These are phyloP conservation scores for Zaprionus vittiger DNA, from an alignment of 1,140 invertebrate species.

Conservation along the genomic window DNA sequence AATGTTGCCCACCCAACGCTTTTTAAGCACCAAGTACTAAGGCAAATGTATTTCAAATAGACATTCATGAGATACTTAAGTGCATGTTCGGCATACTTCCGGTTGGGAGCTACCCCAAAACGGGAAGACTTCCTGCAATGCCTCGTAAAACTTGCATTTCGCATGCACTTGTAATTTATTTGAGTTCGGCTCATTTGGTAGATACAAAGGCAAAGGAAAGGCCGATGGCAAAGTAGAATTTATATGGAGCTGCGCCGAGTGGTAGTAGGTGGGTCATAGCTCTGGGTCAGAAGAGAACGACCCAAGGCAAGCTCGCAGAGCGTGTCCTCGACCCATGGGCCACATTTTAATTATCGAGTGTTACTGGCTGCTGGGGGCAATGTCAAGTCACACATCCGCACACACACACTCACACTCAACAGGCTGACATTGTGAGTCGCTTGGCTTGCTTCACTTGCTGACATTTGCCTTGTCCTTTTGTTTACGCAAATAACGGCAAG, in stretches of 20 bases:
- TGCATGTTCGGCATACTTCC: constrained; percentile 26
- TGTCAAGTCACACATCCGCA: constrained; percentile 14
- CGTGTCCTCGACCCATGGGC: constrained; percentile 26
- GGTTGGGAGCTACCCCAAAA: background rate
- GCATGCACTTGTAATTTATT: constrained; percentile 59
- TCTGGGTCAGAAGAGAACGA: constrained; percentile 28
- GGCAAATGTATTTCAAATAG: constrained; percentile 18
- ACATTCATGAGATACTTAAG: constrained; percentile 43
- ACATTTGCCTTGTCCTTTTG: constrained; percentile 44
- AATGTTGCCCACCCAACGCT: too few relatives aligned
- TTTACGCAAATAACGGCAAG: constrained; percentile 49
- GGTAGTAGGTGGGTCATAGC: constrained; percentile 15
- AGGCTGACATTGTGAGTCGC: constrained; percentile 18
- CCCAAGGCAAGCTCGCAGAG: background rate
- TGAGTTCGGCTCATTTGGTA: constrained; percentile 40
- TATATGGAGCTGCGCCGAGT: constrained; percentile 1
- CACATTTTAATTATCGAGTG: constrained; percentile 51
- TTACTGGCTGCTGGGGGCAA: constrained; percentile 29
- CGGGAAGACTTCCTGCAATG: background rate
- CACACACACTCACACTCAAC: constrained; percentile 14
- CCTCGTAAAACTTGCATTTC: constrained; percentile 2
- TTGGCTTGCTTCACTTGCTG: constrained; percentile 1
- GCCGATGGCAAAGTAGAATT: constrained; percentile 20
- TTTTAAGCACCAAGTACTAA: background rate
- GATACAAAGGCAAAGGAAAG: constrained; percentile 10